These are phyloP conservation scores for Tachystola acroxantha DNA, from an alignment of 2,888 invertebrate species.

Conservation along the genomic window DNA sequence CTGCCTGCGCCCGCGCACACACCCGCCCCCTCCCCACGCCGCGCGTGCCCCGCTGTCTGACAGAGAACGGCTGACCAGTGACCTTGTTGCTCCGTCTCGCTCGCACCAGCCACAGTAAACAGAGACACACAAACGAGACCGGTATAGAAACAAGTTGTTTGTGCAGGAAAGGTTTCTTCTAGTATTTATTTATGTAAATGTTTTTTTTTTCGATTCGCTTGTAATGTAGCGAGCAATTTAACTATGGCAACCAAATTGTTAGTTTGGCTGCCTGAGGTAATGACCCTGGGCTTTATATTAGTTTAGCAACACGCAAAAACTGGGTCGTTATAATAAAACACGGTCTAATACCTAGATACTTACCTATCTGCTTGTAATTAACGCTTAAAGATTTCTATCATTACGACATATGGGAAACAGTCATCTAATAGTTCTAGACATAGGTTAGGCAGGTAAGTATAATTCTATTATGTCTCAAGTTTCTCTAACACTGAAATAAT, in stretches of 20 bases:
- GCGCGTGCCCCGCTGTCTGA: slow-evolving; percentile 62
- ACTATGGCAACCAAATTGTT: slow-evolving; percentile 26
- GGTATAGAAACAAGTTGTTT: slow-evolving; percentile 60
- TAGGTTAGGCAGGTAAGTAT: too few relatives aligned
- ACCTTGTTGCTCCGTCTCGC: slow-evolving; percentile 64
- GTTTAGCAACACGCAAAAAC: slow-evolving; percentile 42
- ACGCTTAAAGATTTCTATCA: too few relatives aligned
- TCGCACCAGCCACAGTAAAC: slow-evolving; percentile 36
- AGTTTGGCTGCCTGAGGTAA: slow-evolving; percentile 41
- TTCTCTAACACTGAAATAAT: too few relatives aligned
- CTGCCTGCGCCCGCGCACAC: slow-evolving; percentile 61
- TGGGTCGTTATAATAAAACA: slow-evolving; percentile 30
- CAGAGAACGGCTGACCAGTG: slow-evolving; percentile 71
- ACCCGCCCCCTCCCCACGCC: slow-evolving; percentile 27
- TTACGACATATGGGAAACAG: too few relatives aligned
- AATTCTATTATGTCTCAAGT: too few relatives aligned
- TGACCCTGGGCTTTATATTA: slow-evolving; percentile 58
- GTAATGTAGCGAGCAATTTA: slow-evolving; percentile 28
- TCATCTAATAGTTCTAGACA: too few relatives aligned
- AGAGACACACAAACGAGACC: slow-evolving; percentile 43
- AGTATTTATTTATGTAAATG: slow-evolving; percentile 58
- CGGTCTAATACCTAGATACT: not conserved
- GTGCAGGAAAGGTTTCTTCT: slow-evolving; percentile 67
- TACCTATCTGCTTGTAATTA: not conserved
- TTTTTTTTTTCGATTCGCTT: slow-evolving; percentile 68